phyloP scores from a whole-genome alignment of 92 coral and sea anemone genomes.

The Pocillopora grandis region DNA sequence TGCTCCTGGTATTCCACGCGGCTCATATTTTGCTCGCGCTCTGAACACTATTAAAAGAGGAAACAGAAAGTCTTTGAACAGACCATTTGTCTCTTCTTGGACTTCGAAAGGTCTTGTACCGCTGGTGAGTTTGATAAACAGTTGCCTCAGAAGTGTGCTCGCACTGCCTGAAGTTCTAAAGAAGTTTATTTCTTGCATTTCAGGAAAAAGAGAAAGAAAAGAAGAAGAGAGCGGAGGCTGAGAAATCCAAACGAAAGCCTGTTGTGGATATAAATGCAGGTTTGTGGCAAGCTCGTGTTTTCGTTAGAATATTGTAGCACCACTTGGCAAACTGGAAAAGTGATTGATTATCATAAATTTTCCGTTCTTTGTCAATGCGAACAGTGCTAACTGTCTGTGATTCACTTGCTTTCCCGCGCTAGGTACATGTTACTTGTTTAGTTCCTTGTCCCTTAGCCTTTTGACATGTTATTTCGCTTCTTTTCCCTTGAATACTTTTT shows the following conservation, averaged over 20 bases:
- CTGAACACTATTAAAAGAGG: too few relatives aligned
- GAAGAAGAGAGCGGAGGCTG: conserved; percentile 88
- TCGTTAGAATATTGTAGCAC: not conserved
- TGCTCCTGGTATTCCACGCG: too few relatives aligned
- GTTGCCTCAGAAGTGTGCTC: too few relatives aligned
- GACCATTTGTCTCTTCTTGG: too few relatives aligned
- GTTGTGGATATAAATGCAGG: conserved; percentile 90
- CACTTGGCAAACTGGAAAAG: not conserved
- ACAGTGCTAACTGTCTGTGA: not conserved
- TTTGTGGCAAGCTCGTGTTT: conserved; percentile 10
- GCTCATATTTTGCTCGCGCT: too few relatives aligned
- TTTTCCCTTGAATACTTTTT: not conserved
- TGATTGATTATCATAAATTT: not conserved
- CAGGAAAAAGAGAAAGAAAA: conserved; percentile 95
- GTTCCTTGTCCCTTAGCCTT: not conserved
- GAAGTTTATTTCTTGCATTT: not conserved
- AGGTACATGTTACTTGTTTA: not conserved
- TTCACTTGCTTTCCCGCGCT: not conserved
- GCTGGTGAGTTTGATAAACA: too few relatives aligned
- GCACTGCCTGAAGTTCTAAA: too few relatives aligned
- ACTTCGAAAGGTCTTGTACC: too few relatives aligned
- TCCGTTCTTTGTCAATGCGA: not conserved
- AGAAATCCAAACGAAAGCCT: conserved; percentile 88
- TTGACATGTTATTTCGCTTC: not conserved
- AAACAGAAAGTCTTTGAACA: too few relatives aligned